A percentile compares a stretch with the other conserved stretches of the same genome.
Conservation (phyloP, 2,797 vertebrate genomes). For the Anisognathus igniventris region DNA sequence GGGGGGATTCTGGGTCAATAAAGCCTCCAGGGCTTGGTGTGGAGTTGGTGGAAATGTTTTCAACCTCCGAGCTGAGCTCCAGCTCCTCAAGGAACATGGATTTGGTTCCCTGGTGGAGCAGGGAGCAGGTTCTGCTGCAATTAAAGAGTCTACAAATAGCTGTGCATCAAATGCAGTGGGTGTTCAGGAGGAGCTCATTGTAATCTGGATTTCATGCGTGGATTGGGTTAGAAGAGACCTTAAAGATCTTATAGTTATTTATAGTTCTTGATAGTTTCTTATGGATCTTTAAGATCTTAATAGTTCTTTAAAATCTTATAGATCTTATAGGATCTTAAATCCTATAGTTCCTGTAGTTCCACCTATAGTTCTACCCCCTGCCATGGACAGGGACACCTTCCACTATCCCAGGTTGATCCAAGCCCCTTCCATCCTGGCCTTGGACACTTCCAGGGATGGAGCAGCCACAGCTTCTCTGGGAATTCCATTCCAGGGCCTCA, state of each 20-base stretch:
- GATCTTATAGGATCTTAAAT: background rate
- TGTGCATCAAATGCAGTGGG: background rate
- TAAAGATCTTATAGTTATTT: background rate
- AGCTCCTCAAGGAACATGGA: background rate
- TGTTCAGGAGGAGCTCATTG: background rate
- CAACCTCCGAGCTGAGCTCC: background rate
- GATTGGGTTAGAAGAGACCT: background rate
- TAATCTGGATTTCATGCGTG: background rate
- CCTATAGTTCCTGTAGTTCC: background rate
- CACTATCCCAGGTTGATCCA: background rate
- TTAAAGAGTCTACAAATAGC: background rate
- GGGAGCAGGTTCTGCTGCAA: background rate
- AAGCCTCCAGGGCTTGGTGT: background rate
- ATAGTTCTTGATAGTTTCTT: background rate
- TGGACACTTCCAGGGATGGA: background rate
- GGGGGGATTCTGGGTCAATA: background rate
- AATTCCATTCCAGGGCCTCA: background rate
- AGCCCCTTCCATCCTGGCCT: fast-evolving
- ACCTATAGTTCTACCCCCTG: background rate
- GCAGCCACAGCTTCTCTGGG: background rate
- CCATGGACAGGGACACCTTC: background rate
- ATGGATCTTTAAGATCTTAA: background rate
- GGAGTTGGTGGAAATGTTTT: background rate
- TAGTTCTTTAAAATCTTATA: background rate
- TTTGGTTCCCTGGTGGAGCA: background rate